Conservation (phyloP, 2,888 invertebrate species). For the Antheraea assamensis region DNA sequence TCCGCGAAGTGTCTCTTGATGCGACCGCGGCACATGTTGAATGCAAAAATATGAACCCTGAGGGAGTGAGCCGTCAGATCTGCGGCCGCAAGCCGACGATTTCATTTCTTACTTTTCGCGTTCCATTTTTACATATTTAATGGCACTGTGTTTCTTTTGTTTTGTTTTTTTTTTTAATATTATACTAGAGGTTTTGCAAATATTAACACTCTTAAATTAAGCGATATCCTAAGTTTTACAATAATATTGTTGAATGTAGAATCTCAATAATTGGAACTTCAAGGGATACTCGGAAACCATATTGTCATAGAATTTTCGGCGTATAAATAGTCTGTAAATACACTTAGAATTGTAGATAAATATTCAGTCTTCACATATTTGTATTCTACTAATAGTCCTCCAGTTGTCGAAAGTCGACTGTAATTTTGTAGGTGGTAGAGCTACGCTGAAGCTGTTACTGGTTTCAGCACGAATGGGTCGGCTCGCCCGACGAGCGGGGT, state of each 20-base stretch:
- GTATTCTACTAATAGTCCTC: too few relatives aligned
- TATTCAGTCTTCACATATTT: too few relatives aligned
- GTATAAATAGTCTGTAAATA: too few relatives aligned
- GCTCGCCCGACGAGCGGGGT: too few relatives aligned
- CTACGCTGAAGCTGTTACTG: too few relatives aligned
- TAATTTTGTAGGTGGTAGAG: too few relatives aligned
- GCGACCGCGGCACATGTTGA: conserved; percentile 49
- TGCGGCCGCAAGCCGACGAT: conserved; percentile 9
- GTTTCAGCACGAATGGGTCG: too few relatives aligned
- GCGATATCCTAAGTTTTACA: background rate
- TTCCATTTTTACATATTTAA: conserved; percentile 6
- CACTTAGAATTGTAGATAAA: too few relatives aligned
- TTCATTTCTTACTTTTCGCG: conserved; percentile 1
- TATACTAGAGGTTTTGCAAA: background rate
- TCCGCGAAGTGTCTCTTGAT: conserved; percentile 42
- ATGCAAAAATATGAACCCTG: conserved; percentile 56
- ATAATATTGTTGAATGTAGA: background rate
- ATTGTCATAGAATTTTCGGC: too few relatives aligned
- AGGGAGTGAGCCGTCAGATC: conserved; percentile 25
- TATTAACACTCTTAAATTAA: background rate
- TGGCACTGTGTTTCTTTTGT: background rate
- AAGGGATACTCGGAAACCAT: too few relatives aligned
- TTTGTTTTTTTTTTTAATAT: background rate
- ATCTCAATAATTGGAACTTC: too few relatives aligned
- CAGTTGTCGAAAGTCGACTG: too few relatives aligned